phyloP scores from a whole-genome alignment of 2,797 vertebrate species.

The Chromis chromis region DNA sequence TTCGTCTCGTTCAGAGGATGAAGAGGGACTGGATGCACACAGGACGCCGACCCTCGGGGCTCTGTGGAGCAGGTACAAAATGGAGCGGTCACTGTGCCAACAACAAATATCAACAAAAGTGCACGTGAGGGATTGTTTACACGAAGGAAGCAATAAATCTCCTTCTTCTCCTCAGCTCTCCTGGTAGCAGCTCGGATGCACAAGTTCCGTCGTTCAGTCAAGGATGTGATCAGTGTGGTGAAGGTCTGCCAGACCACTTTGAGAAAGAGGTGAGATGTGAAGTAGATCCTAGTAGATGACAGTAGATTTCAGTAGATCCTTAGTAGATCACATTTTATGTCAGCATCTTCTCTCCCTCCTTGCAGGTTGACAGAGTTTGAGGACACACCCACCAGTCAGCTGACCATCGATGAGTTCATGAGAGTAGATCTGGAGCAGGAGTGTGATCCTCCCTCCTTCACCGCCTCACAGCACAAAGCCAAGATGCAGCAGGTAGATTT shows the following conservation, averaged over 20 bases:
- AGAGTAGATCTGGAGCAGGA: slow-evolving; percentile 94
- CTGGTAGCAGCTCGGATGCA: slow-evolving; percentile 97
- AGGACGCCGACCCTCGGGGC: slow-evolving; percentile 92
- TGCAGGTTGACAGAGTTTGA: slow-evolving; percentile 95
- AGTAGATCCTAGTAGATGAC: not conserved
- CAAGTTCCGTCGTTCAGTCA: slow-evolving; percentile 95
- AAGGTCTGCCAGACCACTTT: slow-evolving; percentile 98
- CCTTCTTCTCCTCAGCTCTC: slow-evolving; percentile 85
- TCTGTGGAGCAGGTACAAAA: slow-evolving; percentile 93
- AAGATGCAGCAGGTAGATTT: slow-evolving; percentile 91
- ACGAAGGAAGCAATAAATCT: not conserved
- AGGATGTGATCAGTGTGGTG: slow-evolving; percentile 96
- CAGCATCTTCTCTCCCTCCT: not conserved
- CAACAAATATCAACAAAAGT: not conserved
- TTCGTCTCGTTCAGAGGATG: slow-evolving; percentile 95
- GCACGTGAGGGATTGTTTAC: not conserved
- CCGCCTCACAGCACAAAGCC: slow-evolving; percentile 89
- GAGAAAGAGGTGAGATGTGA: slow-evolving; percentile 91
- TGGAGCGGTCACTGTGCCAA: not conserved
- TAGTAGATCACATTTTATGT: not conserved
- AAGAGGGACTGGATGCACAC: slow-evolving; percentile 99
- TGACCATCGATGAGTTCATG: slow-evolving; percentile 99
- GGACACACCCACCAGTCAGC: slow-evolving; percentile 96
- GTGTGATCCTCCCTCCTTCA: slow-evolving; percentile 96
- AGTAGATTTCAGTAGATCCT: not conserved